Evolutionary conservation across 2,888 invertebrate genomes (phyloP).

Genomic region (Parnassius orleans): DNA sequence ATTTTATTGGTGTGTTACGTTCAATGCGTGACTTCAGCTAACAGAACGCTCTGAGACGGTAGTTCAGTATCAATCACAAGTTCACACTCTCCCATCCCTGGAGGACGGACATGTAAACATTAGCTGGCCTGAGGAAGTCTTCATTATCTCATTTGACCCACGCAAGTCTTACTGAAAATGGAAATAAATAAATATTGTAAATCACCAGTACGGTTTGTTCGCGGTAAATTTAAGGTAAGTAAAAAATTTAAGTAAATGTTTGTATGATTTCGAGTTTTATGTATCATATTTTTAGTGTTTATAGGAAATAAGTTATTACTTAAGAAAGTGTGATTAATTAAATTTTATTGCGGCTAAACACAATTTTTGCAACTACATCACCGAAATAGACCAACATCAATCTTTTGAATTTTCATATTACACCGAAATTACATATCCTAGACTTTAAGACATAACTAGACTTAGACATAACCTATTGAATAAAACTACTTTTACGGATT

Average conservation of each 20-base stretch:
- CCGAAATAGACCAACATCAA: background rate
- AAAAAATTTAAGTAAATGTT: background rate
- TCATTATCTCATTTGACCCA: background rate
- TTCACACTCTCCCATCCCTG: constrained; percentile 31
- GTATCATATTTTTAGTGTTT: too few relatives aligned
- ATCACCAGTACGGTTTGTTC: constrained; percentile 15
- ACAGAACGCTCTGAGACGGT: constrained; percentile 42
- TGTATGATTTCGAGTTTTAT: too few relatives aligned
- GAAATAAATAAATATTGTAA: constrained; percentile 4
- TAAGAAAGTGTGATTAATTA: background rate
- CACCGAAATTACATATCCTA: too few relatives aligned
- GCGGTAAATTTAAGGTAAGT: constrained; percentile 33
- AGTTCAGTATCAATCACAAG: constrained; percentile 40
- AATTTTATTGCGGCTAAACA: background rate
- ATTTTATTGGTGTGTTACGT: constrained; percentile 49
- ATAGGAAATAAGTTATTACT: too few relatives aligned
- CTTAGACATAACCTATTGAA: too few relatives aligned
- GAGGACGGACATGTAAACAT: constrained; percentile 41
- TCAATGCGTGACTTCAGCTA: constrained; percentile 43
- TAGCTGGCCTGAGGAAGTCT: constrained; percentile 13
- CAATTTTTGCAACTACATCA: background rate
- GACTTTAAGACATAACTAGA: too few relatives aligned
- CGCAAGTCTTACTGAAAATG: constrained; percentile 5
- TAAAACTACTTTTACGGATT: too few relatives aligned
- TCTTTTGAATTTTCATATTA: too few relatives aligned